phyloP scores from a whole-genome alignment of 2,888 invertebrate species.

The Pristionchus maxplancki region DNA sequence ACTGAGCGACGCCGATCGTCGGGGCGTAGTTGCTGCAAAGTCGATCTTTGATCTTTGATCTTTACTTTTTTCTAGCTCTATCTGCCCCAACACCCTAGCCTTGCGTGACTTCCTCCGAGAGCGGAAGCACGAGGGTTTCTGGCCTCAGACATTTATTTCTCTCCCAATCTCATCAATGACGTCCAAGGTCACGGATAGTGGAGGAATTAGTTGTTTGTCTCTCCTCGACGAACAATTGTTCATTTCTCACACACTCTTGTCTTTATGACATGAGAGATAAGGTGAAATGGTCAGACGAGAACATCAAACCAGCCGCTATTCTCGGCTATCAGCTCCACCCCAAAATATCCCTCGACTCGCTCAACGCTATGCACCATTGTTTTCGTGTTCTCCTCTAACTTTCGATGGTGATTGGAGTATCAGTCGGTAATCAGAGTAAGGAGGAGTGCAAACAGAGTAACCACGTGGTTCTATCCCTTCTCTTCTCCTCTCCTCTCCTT shows the following conservation, averaged over 20 bases:
- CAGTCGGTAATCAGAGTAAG: neutral
- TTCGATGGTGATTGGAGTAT: conserved; percentile 10
- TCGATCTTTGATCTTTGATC: neutral
- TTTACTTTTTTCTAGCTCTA: neutral
- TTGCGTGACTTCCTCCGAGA: neutral
- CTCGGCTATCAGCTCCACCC: neutral
- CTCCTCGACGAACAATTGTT: too few species aligned
- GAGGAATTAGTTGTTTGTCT: conserved; percentile 36
- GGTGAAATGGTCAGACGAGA: too few species aligned
- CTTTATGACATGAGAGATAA: too few species aligned
- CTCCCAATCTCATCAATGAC: conserved; percentile 4
- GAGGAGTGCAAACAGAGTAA: conserved; percentile 34
- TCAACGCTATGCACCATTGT: neutral
- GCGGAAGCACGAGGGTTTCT: neutral
- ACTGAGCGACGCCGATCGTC: conserved; percentile 80
- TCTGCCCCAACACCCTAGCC: too few species aligned
- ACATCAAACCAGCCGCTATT: conserved; percentile 21
- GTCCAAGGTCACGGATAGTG: neutral
- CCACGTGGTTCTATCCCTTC: conserved; percentile 5
- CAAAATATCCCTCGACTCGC: neutral
- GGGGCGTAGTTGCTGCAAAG: conserved; percentile 81
- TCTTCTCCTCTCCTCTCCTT: neutral
- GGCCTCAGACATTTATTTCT: neutral
- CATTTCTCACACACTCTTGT: too few species aligned
- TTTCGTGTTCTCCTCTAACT: neutral